phyloP scores from a whole-genome alignment of 2,113 vertebrate species.

The Xiphophorus couchianus region DNA sequence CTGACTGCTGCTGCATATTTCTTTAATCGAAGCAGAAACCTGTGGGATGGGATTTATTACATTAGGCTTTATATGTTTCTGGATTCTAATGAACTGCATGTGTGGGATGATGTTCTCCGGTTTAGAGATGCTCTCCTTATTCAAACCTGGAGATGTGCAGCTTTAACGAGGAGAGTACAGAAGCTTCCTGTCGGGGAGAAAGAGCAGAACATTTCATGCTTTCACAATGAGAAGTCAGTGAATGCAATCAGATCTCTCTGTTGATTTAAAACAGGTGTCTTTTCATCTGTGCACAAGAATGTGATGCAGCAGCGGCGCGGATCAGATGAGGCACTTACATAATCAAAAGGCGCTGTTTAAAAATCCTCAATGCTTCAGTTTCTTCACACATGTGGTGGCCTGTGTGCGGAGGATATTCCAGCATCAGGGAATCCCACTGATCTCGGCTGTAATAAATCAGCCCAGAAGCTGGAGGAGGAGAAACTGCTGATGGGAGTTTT shows the following conservation, averaged over 20 bases:
- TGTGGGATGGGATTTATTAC: slow-evolving; percentile 47
- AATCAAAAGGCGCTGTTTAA: slow-evolving; percentile 31
- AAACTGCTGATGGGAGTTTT: slow-evolving; percentile 76
- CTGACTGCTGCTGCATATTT: slow-evolving; percentile 16
- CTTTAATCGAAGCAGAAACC: slow-evolving; percentile 9
- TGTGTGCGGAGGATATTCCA: slow-evolving; percentile 50
- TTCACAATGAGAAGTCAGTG: slow-evolving; percentile 35
- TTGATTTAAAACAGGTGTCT: neutral
- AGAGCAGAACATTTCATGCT: slow-evolving; percentile 38
- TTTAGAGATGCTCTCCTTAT: slow-evolving; percentile 25
- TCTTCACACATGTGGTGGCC: slow-evolving; percentile 19
- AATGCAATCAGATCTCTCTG: slow-evolving; percentile 33
- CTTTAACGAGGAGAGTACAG: slow-evolving; percentile 34
- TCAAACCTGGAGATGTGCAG: slow-evolving; percentile 47
- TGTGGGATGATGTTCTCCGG: slow-evolving; percentile 55
- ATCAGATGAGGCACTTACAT: slow-evolving; percentile 4
- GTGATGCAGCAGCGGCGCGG: slow-evolving; percentile 28
- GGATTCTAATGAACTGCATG: slow-evolving; percentile 62
- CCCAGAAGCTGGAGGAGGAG: slow-evolving; percentile 67
- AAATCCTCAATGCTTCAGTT: slow-evolving; percentile 25
- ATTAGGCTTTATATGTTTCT: slow-evolving; percentile 47
- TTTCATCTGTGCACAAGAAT: slow-evolving; percentile 11
- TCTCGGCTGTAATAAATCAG: slow-evolving; percentile 70
- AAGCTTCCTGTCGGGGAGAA: slow-evolving; percentile 28
- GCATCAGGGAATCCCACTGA: slow-evolving; percentile 70